These are phyloP conservation scores for Alces alces DNA, from an alignment of 2,113 vertebrate genomes.

Conservation along the genomic window DNA sequence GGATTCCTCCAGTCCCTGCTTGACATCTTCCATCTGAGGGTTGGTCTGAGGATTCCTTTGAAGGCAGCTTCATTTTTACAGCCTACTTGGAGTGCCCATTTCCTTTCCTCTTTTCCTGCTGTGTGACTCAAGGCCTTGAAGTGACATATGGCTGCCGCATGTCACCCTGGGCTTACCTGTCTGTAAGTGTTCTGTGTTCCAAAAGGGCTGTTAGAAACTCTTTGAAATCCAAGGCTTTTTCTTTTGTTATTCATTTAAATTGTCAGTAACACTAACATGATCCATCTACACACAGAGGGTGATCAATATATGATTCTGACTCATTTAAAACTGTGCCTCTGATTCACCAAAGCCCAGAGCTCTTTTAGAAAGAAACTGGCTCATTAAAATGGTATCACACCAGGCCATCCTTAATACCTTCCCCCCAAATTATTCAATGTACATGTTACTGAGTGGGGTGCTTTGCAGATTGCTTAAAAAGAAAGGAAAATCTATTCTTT, in stretches of 20 bases:
- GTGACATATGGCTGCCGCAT: background rate
- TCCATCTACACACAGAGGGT: slow-evolving; percentile 26
- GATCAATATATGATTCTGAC: slow-evolving; percentile 48
- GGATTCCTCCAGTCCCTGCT: background rate
- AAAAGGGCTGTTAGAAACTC: background rate
- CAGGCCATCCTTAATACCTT: slow-evolving; percentile 46
- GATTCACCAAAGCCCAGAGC: background rate
- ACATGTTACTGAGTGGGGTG: slow-evolving; percentile 19
- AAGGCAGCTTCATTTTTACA: slow-evolving; percentile 51
- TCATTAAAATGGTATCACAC: slow-evolving; percentile 64
- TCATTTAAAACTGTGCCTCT: slow-evolving; percentile 12
- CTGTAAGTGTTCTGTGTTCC: slow-evolving; percentile 20
- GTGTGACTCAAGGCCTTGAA: slow-evolving; percentile 5
- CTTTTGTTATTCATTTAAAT: slow-evolving; percentile 43
- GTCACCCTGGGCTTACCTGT: background rate
- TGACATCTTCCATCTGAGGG: background rate
- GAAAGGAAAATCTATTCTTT: slow-evolving; percentile 60
- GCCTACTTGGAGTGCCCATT: slow-evolving; percentile 7
- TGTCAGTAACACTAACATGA: slow-evolving; percentile 37
- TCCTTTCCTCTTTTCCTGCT: background rate
- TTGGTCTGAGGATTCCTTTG: slow-evolving; percentile 28
- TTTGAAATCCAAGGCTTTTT: slow-evolving; percentile 36
- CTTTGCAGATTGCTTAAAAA: slow-evolving; percentile 48
- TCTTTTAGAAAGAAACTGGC: background rate
- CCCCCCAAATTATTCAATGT: slow-evolving; percentile 51